Evolutionary conservation across 2,888 invertebrate genomes (phyloP).

Genomic region (Lymantria dispar): DNA sequence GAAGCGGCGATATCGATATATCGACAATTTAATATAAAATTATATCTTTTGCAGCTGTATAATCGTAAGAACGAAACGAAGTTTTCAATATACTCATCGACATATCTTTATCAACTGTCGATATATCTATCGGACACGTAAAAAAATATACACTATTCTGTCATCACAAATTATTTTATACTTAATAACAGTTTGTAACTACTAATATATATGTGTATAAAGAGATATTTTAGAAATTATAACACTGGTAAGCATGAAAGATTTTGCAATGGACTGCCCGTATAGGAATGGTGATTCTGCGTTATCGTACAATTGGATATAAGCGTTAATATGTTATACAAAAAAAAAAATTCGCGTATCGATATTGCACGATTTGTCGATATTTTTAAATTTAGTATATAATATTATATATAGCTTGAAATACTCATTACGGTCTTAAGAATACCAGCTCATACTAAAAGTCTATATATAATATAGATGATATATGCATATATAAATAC

Average conservation of each 20-base stretch:
- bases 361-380: constrained; percentile 11
- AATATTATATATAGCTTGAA: constrained; percentile 3
- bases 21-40: neutral
- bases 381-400: constrained; percentile 2
- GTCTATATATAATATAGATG: no score
- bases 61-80: neutral
- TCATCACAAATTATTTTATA: neutral
- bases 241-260: neutral
- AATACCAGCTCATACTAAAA: no score
- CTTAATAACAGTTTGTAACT: constrained; percentile 2
- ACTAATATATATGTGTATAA: constrained; percentile 10
- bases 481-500: no score
- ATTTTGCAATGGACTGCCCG: neutral
- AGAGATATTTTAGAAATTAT: constrained; percentile 9
- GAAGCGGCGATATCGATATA: constrained; percentile 9
- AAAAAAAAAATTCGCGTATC: constrained; percentile 6
- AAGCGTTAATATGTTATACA: neutral
- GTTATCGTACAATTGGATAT: constrained; percentile 4
- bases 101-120: constrained; percentile 5
- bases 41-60: neutral
- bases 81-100: constrained; percentile 1
- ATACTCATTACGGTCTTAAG: neutral
- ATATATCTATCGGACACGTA: neutral
- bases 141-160: neutral
- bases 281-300: constrained; percentile 5